Base-by-base conservation (phyloP, 2,888 invertebrate genomes). In the Dryadula phaetusa region DNA sequence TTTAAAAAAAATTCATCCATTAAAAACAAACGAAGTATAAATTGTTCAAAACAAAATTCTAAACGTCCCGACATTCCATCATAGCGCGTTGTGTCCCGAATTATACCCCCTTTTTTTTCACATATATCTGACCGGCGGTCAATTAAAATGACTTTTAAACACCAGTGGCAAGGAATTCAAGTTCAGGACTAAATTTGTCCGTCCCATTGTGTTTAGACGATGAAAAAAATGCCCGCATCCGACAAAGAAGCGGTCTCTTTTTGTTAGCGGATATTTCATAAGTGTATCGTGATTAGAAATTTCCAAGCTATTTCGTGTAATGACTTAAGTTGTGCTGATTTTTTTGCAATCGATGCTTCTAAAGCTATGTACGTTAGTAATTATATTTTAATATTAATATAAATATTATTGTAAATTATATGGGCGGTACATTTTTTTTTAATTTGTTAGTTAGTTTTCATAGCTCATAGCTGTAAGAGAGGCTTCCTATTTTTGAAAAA, bases 61-160 rank as follows among this genome's bases (percentile, higher is more conserved):
- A 58, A 66, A 14, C 56, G 56, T 56, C 78, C 77, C 81, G 69
- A 74, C 87, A 90, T 90, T 89, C 90, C 90, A 71, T 88, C 88
- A 89, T 90, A 89, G 87, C 86, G 83, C 85, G 79, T 76, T 72
- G 80, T 75, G 77, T 75, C 77, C 74, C 72, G 70, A 73, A 68
- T 73, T 76, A 74, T 76, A 77, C 76, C 10, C 25, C 79, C n/a
- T n/a, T n/a, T 84, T 86, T 85, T 77, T 74, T 71, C 74, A 80
- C 81, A 83, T 85, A 87, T 83, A 82, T 80, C 79, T 76, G 78
- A 76, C 78, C 77, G 80, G 74, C 76, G 82, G 86, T 90, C 91
- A 91, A 91, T 91, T 91, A 91, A 91, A 91, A 90, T 91, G 83
- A 84, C 83, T 91, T 79, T 79, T 86, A 86, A 90, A 91, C 91